Conservation (phyloP, 2,888 invertebrate genomes). For the Apoda limacodes region DNA sequence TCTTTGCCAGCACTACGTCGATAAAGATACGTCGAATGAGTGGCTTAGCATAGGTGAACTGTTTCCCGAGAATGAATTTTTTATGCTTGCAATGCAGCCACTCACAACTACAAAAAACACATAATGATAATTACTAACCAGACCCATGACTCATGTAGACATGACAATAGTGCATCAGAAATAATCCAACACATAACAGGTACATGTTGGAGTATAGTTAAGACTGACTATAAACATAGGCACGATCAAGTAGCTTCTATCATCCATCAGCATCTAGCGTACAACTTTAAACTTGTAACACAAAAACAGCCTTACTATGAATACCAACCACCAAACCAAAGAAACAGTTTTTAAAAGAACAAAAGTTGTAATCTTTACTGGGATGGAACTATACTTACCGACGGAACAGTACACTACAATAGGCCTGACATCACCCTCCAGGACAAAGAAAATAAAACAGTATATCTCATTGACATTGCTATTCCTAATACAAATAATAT, state of each 20-base stretch:
- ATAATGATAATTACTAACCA: too few relatives aligned
- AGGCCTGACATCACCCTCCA: constrained; percentile 2
- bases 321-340: background rate
- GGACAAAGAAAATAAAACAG: constrained; percentile 1
- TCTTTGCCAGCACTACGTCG: constrained; percentile 6
- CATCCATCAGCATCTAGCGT: too few relatives aligned
- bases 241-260: too few relatives aligned
- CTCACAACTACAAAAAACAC: too few relatives aligned
- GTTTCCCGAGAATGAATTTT: constrained; percentile 10
- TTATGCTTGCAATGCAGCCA: constrained; percentile 11
- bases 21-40: constrained; percentile 9
- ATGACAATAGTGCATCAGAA: constrained; percentile 6
- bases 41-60: constrained; percentile 10
- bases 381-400: constrained; percentile 6
- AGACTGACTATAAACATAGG: too few relatives aligned
- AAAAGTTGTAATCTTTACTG: constrained; percentile 1
- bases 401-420: constrained; percentile 4
- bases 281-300: too few relatives aligned
- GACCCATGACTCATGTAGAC: too few relatives aligned
- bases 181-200: constrained; percentile 11
- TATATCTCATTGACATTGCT: too few relatives aligned
- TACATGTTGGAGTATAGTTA: constrained; percentile 5
- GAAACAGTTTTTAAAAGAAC: background rate
- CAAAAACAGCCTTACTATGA: constrained; percentile 5
- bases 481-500: too few relatives aligned